phyloP scores from a whole-genome alignment of 92 coral and sea anemone species.

The Porites divaricata region DNA sequence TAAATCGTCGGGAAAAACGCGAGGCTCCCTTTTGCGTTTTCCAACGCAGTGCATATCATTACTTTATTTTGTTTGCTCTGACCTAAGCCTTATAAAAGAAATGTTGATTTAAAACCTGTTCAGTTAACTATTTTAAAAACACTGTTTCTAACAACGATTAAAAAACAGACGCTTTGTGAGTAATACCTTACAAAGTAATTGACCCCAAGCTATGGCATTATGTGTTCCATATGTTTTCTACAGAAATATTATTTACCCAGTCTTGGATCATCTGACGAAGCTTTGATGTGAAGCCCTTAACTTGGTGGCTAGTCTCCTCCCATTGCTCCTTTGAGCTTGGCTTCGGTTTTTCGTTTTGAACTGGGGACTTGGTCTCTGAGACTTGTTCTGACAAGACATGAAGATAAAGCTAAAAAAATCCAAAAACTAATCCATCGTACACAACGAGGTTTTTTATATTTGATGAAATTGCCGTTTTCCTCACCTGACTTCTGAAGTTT shows the following conservation, averaged over 20 bases:
- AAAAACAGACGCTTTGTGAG: too few relatives aligned
- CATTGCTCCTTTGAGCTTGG: background rate
- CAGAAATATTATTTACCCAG: conserved; percentile 11
- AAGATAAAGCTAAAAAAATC: background rate
- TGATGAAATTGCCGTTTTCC: background rate
- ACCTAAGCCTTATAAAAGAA: too few relatives aligned
- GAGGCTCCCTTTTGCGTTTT: too few relatives aligned
- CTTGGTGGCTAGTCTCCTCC: conserved; percentile 24
- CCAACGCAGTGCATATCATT: too few relatives aligned
- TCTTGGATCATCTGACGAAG: conserved; percentile 40
- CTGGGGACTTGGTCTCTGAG: background rate
- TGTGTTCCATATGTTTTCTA: too few relatives aligned
- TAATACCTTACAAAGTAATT: too few relatives aligned
- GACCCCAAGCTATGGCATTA: too few relatives aligned
- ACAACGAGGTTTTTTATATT: background rate
- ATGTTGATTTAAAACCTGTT: too few relatives aligned
- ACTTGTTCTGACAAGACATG: background rate
- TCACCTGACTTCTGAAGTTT: conserved; percentile 52
- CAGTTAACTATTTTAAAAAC: too few relatives aligned
- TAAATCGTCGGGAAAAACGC: too few relatives aligned
- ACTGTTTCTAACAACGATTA: too few relatives aligned
- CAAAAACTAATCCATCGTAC: background rate
- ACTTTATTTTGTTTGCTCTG: too few relatives aligned
- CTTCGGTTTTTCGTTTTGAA: conserved; percentile 1
- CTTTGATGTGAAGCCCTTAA: conserved; percentile 31